phyloP scores from a whole-genome alignment of 2,888 invertebrate species.

The Aphelenchoides bicaudatus region DNA sequence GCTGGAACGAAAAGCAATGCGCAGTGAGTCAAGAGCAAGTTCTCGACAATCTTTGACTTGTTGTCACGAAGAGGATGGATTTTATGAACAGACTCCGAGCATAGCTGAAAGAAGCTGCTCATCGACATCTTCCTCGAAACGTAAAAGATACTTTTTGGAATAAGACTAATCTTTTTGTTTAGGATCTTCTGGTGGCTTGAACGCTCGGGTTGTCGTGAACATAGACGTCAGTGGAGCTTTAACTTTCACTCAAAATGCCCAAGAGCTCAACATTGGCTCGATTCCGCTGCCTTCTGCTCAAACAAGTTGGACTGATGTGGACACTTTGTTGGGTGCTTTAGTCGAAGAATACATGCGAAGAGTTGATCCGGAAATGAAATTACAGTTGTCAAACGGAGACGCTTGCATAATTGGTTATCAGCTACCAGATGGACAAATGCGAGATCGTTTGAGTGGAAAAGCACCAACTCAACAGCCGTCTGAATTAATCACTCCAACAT shows the following conservation, averaged over 20 bases:
- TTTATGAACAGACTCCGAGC: slow-evolving; percentile 45
- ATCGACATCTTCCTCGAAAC: slow-evolving; percentile 28
- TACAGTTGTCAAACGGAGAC: slow-evolving; percentile 74
- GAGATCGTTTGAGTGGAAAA: slow-evolving; percentile 19
- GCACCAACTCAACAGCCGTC: slow-evolving; percentile 28
- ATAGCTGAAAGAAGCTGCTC: slow-evolving; percentile 23
- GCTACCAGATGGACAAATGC: slow-evolving; percentile 65
- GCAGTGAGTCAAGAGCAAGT: slow-evolving; percentile 42
- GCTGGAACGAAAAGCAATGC: slow-evolving; percentile 78
- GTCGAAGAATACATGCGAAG: slow-evolving; percentile 77
- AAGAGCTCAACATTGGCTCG: slow-evolving; percentile 53
- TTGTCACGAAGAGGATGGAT: slow-evolving; percentile 44
- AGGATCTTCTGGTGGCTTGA: slow-evolving; percentile 43
- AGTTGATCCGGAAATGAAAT: slow-evolving; percentile 84
- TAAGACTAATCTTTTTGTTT: slow-evolving; percentile 16
- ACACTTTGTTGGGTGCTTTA: slow-evolving; percentile 41
- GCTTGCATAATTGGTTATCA: slow-evolving; percentile 90
- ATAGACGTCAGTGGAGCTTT: slow-evolving; percentile 30
- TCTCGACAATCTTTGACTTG: slow-evolving; percentile 51
- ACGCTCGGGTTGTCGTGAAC: slow-evolving; percentile 35
- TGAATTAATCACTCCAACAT: slow-evolving; percentile 45
- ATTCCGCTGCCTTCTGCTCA: slow-evolving; percentile 38
- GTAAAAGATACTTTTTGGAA: slow-evolving; percentile 7
- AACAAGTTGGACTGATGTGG: slow-evolving; percentile 49
- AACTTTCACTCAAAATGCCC: slow-evolving; percentile 13